These are phyloP conservation scores for Lithosia quadra DNA, from an alignment of 2,888 invertebrate genomes.

Conservation along the genomic window DNA sequence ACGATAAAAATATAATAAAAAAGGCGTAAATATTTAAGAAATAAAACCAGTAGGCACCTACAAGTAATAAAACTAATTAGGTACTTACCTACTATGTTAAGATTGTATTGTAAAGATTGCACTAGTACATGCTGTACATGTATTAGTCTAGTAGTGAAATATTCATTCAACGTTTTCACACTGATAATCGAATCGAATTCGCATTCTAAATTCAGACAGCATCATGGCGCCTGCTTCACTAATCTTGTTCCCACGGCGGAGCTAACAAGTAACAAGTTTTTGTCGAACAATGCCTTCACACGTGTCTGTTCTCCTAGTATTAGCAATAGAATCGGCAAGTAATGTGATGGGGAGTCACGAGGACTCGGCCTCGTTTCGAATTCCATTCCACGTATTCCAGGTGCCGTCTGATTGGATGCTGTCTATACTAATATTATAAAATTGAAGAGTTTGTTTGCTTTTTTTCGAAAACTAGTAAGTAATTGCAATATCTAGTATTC, in stretches of 20 bases:
- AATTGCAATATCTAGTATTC: too few relatives aligned
- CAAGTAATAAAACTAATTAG: too few relatives aligned
- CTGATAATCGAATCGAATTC: conserved; percentile 29
- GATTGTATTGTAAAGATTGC: neutral
- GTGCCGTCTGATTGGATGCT: conserved; percentile 36
- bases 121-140: neutral
- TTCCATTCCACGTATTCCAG: conserved; percentile 44
- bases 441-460: too few relatives aligned
- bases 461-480: too few relatives aligned
- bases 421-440: too few relatives aligned
- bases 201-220: conserved; percentile 37
- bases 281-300: conserved; percentile 49
- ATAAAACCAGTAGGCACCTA: too few relatives aligned
- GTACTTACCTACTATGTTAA: too few relatives aligned
- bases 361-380: conserved; percentile 41
- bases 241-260: conserved; percentile 47
- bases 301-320: conserved; percentile 27
- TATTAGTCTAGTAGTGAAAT: neutral
- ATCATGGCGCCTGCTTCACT: conserved; percentile 30
- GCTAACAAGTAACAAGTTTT: conserved; percentile 42
- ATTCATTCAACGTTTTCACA: conserved; percentile 12
- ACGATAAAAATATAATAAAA: too few relatives aligned
- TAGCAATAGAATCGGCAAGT: conserved; percentile 26
- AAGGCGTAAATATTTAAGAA: neutral
- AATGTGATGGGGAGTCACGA: conserved; percentile 33